phyloP scores from a whole-genome alignment of 2,113 vertebrate species.

The Etia nguti region DNA sequence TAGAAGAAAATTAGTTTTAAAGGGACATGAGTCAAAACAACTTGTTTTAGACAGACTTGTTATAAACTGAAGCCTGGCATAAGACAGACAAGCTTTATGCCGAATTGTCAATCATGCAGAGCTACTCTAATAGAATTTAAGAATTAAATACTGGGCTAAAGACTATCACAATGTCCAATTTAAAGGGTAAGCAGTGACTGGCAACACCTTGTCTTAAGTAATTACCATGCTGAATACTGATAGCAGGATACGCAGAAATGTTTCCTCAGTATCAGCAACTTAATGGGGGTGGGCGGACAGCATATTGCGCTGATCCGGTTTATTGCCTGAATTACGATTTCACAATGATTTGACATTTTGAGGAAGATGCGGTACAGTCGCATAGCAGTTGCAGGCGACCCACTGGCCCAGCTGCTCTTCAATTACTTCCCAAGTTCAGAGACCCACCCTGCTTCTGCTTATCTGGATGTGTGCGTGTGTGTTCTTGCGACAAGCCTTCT shows the following conservation, averaged over 20 bases:
- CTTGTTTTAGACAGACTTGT: not conserved
- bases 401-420: not conserved
- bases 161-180: not conserved
- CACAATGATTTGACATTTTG: not conserved
- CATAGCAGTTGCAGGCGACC: not conserved
- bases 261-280: not conserved
- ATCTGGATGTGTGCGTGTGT: not conserved
- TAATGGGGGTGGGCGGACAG: not conserved
- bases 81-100: not conserved
- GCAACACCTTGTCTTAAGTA: not conserved
- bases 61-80: not conserved
- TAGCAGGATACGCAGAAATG: not conserved
- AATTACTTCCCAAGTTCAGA: not conserved
- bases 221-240: not conserved
- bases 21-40: not conserved
- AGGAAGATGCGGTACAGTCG: not conserved
- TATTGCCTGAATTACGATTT: not conserved
- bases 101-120: not conserved
- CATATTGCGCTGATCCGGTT: not conserved
- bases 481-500: not conserved
- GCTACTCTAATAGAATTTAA: not conserved
- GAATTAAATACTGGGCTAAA: not conserved
- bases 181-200: not conserved
- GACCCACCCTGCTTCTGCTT: slow-evolving; percentile 10
- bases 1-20: not conserved